phyloP scores from a whole-genome alignment of 1,140 invertebrate genomes.

The Drosophila dunni region DNA sequence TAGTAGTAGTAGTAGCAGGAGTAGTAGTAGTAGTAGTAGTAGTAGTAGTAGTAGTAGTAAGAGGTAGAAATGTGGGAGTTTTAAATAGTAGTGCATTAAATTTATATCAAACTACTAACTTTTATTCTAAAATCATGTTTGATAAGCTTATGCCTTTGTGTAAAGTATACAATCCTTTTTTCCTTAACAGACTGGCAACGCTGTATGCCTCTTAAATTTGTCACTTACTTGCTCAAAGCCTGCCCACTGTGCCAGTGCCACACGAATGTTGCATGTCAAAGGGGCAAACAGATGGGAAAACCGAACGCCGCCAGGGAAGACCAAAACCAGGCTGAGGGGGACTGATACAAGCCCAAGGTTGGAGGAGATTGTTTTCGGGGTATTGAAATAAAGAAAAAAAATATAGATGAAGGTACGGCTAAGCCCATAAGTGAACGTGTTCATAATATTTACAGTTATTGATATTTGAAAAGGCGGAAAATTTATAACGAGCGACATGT shows the following conservation, averaged over 20 bases:
- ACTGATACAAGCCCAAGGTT: constrained; percentile 9
- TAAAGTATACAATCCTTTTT: too few species aligned
- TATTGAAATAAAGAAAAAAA: constrained; percentile 16
- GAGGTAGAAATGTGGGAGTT: too few species aligned
- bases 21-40: too few species aligned
- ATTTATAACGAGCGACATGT: constrained; percentile 84
- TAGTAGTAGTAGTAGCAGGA: too few species aligned
- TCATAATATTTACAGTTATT: constrained; percentile 85
- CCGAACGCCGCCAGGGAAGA: constrained; percentile 23
- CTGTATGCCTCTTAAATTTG: not conserved
- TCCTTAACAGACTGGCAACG: not conserved
- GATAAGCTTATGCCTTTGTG: too few species aligned
- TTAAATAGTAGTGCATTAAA: too few species aligned
- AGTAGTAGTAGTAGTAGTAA: too few species aligned
- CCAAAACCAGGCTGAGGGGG: constrained; percentile 8
- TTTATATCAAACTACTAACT: too few species aligned
- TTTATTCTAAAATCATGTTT: too few species aligned
- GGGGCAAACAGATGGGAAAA: constrained; percentile 50
- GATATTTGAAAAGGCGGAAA: constrained; percentile 85
- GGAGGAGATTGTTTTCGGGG: not conserved
- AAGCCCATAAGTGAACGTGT: constrained; percentile 83
- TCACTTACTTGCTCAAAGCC: not conserved
- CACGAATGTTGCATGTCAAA: constrained; percentile 58
- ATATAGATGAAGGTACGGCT: constrained; percentile 47
- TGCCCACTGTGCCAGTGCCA: constrained; percentile 25